phyloP scores from a whole-genome alignment of 2,797 vertebrate species.

The Halcyon smyrnensis region DNA sequence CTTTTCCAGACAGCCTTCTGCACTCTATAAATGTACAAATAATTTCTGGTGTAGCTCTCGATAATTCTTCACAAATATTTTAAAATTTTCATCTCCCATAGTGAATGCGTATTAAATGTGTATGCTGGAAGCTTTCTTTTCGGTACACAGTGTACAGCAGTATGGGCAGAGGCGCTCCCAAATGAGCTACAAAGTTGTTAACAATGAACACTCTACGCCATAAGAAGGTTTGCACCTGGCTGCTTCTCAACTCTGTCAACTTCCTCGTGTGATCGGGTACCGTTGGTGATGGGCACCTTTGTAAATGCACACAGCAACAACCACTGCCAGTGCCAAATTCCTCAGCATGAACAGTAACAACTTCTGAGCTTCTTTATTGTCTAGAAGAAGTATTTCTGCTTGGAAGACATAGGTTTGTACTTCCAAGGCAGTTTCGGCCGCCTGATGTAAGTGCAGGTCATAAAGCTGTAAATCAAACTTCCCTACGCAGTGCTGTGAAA shows the following conservation, averaged over 20 bases:
- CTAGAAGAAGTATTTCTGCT: background rate
- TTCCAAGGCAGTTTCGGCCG: background rate
- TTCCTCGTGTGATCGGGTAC: background rate
- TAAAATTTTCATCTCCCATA: background rate
- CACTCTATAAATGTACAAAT: background rate
- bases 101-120: fast-evolving
- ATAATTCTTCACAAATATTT: constrained; percentile 1
- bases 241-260: fast-evolving
- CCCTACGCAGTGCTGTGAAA: background rate
- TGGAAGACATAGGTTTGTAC: background rate
- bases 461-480: background rate
- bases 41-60: background rate
- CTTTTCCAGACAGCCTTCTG: background rate
- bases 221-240: background rate
- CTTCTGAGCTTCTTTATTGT: background rate
- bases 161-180: background rate
- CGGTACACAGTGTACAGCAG: background rate
- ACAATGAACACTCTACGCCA: background rate
- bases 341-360: background rate
- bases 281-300: background rate
- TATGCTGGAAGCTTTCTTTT: background rate
- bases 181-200: background rate
- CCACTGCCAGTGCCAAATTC: background rate
- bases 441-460: background rate
- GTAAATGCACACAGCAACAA: background rate